A percentile compares a stretch with the other conserved stretches of the same genome.
phyloP scores from a whole-genome alignment of 2,888 invertebrate genomes.

The Onthophagus sagittarius region DNA sequence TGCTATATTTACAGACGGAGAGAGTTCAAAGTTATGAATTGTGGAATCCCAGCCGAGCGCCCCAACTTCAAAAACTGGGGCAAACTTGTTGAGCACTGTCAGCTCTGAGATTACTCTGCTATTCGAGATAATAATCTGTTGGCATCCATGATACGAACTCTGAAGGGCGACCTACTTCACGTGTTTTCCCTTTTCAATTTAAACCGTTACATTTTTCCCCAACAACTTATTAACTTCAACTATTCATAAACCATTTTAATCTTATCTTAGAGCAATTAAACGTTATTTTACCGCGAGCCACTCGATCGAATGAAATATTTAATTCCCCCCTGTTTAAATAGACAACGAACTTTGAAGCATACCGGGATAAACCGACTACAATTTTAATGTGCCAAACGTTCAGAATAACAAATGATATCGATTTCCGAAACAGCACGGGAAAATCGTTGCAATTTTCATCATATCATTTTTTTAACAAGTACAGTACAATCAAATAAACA shows the following conservation, averaged over 20 bases:
- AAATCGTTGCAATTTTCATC: not conserved
- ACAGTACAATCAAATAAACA: not conserved
- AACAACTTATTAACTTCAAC: not conserved
- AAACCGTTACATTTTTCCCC: not conserved
- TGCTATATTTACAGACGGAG: not conserved
- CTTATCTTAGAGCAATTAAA: no score
- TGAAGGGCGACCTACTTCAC: not conserved
- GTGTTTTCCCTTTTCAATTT: not conserved
- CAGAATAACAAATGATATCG: not conserved
- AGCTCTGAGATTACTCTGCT: conserved; percentile 4
- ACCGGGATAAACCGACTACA: not conserved
- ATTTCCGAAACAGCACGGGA: not conserved
- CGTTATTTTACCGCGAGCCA: not conserved
- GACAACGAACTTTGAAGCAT: not conserved
- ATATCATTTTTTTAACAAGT: not conserved
- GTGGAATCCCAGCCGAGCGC: not conserved
- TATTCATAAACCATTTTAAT: no score
- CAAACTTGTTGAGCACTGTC: conserved; percentile 11
- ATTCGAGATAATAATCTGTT: not conserved
- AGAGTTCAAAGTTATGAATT: not conserved
- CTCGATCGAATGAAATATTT: not conserved
- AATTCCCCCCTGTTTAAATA: not conserved
- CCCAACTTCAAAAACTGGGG: conserved; percentile 9
- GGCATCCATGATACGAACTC: not conserved
- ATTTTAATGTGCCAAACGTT: not conserved